Base-by-base conservation (phyloP, 2,888 invertebrate genomes). In the Netelia fuscicornis region DNA sequence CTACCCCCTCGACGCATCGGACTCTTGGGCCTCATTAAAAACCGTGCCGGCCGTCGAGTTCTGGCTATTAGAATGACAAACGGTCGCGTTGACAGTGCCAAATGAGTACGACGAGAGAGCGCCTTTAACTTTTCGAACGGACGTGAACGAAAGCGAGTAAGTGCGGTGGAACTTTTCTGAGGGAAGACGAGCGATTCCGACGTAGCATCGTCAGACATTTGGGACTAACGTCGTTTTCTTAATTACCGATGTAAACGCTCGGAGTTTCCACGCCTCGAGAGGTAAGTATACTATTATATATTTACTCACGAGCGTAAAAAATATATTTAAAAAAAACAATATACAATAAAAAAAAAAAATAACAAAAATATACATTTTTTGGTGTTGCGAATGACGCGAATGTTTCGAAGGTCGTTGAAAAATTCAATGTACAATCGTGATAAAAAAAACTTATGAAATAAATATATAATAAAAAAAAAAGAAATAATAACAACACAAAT, bases 41-140 rank as follows among this genome's bases (percentile, higher is more conserved):
- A 82, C 65, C 79, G 71, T 75, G 75, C 62, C 52, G 78, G 62
- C 60, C 68, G 81, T 81, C 78, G 70, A 78, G 90, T 91, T 90
- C 89, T 90, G 89, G 90, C 91, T 89, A 92, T 92, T 92, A 92
- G 92, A 92, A 91, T 93, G 92, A 93, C 92, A 92, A 92, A 92
- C 91, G 90, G 90, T 89, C 88, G 90, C 90, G 92, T 91, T 91
- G 92, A 92, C 92, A 91, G 90, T 91, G 91, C 92, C 91, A 92
- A 92, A 93, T 92, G 92, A 92, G 91, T 86, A 81, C 90, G 92
- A 91, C 89, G 91, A 91, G 90, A 91, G 90, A 89, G 87, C 88
- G 86, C 76, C 76, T 76, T 77, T 76, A 65, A 81, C 62, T 81
- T 64, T 81, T 6, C 62, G 70, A 81, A 75, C 30, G 74, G 70